A percentile compares a stretch with the other conserved stretches of the same genome.
Conservation (phyloP, 2,113 vertebrate genomes). For the Tragelaphus strepsiceros region DNA sequence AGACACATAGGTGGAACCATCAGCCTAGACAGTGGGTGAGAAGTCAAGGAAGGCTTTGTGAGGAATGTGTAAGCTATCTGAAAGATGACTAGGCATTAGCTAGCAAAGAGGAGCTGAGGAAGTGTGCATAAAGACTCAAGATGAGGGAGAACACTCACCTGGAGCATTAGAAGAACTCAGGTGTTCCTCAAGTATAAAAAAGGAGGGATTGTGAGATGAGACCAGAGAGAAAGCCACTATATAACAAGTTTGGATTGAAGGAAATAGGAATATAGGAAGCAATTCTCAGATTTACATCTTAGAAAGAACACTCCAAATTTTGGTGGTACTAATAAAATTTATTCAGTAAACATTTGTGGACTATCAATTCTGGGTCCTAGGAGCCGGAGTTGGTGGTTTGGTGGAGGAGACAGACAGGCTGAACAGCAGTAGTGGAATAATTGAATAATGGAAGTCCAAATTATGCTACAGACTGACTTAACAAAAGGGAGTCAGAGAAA, state of each 20-base stretch:
- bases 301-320: not conserved
- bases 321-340: not conserved
- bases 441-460: not conserved
- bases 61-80: not conserved
- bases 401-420: not conserved
- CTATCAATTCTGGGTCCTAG: not conserved
- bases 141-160: not conserved
- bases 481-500: not conserved
- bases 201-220: not conserved
- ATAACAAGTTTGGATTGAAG: not conserved
- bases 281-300: not conserved
- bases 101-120: not conserved
- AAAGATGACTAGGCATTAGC: not conserved
- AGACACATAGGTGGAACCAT: no score
- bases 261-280: not conserved
- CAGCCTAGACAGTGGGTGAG: not conserved
- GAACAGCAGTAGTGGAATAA: not conserved
- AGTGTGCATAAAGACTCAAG: not conserved
- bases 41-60: not conserved
- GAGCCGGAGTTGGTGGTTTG: not conserved
- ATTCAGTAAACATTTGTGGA: not conserved
- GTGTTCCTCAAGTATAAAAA: not conserved
- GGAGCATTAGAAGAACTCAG: not conserved
- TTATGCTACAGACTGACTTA: not conserved
- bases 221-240: not conserved